Percentiles rank a stretch among this genome's conserved stretches.
These are phyloP conservation scores for Chrysocyon brachyurus DNA, from an alignment of 2,797 vertebrate genomes.

Conservation along the genomic window DNA sequence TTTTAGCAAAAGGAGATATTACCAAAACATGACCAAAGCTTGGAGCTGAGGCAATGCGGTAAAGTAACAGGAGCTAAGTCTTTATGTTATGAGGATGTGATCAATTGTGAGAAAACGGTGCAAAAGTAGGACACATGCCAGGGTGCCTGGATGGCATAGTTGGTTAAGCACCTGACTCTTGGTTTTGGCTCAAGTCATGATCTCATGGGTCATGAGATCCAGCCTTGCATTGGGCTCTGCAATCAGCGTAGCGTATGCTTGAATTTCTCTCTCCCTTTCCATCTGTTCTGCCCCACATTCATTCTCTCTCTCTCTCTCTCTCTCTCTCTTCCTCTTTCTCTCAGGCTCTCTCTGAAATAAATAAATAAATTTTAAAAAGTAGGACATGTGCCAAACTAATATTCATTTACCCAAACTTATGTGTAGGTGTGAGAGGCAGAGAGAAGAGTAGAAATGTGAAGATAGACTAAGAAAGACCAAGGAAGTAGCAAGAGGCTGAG, in stretches of 20 bases:
- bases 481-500: neutral
- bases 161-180: neutral
- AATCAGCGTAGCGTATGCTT: neutral
- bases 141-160: neutral
- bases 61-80: neutral
- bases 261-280: neutral
- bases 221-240: neutral
- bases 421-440: neutral
- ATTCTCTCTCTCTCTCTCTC: neutral
- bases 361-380: neutral
- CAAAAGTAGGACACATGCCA: neutral
- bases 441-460: conserved; percentile 30
- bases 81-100: neutral
- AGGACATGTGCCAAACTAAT: neutral
- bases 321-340: neutral
- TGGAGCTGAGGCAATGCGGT: neutral
- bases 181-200: neutral
- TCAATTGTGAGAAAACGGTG: neutral
- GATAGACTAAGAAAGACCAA: neutral
- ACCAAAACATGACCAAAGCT: conserved; percentile 34
- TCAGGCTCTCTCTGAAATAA: neutral
- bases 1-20: conserved; percentile 50
- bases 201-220: neutral
- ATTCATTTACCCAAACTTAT: neutral
- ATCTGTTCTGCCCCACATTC: too few species aligned